These are phyloP conservation scores for Rotaria socialis DNA, from an alignment of 2,888 invertebrate species.

Conservation along the genomic window DNA sequence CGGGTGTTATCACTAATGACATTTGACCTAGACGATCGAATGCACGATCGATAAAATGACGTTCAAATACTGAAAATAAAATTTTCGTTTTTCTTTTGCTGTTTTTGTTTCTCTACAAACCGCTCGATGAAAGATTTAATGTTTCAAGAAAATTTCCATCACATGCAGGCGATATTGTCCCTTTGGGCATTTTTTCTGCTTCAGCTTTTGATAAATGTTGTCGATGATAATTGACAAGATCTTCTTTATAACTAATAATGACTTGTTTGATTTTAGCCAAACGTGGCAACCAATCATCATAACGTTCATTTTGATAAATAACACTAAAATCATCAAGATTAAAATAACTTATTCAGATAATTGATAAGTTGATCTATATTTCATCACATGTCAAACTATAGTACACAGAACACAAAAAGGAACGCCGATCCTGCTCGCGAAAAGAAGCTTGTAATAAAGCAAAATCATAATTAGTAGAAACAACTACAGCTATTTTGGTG, in stretches of 20 bases:
- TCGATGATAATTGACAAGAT: conserved; percentile 81
- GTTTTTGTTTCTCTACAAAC: conserved; percentile 63
- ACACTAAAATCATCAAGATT: conserved; percentile 64
- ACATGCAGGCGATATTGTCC: conserved; percentile 61
- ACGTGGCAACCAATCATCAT: conserved; percentile 92
- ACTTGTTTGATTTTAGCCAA: conserved; percentile 77
- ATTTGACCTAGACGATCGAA: conserved; percentile 96
- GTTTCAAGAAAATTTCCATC: conserved; percentile 98
- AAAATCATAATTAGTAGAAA: too few relatives aligned
- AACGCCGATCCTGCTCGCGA: too few relatives aligned
- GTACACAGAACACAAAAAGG: too few relatives aligned
- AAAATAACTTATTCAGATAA: too few relatives aligned
- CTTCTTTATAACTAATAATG: conserved; percentile 82
- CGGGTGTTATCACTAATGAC: conserved; percentile 93
- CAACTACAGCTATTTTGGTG: too few relatives aligned
- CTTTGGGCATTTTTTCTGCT: conserved; percentile 49
- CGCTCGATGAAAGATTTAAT: conserved; percentile 90
- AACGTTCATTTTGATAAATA: conserved; percentile 93
- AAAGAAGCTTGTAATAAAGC: too few relatives aligned
- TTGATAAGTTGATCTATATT: too few relatives aligned
- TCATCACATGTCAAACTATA: too few relatives aligned
- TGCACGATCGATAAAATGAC: conserved; percentile 90
- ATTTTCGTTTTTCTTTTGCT: background rate
- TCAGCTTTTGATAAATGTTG: conserved; percentile 4
- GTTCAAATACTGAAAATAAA: conserved; percentile 73